A percentile compares a stretch with the other conserved stretches of the same genome.
phyloP scores from a whole-genome alignment of 2,797 vertebrate species.

The Hirundo rustica region DNA sequence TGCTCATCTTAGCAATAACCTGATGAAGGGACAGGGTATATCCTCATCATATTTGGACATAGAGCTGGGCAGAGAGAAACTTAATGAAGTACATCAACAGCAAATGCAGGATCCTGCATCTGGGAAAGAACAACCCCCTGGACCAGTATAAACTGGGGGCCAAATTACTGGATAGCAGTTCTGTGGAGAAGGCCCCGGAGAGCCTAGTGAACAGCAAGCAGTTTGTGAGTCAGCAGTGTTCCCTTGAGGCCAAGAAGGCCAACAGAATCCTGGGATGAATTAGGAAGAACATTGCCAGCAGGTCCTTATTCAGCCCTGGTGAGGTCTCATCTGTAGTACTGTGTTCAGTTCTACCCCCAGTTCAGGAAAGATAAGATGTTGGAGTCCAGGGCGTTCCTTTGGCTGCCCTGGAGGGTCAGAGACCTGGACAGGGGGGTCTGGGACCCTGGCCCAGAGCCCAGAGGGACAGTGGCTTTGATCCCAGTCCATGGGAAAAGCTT shows the following conservation, averaged over 20 bases:
- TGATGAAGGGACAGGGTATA: background rate
- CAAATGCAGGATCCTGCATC: background rate
- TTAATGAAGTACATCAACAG: background rate
- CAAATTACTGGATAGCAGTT: background rate
- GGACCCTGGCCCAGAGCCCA: too few relatives aligned
- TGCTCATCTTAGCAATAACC: background rate
- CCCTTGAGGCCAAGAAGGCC: background rate
- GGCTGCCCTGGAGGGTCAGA: too few relatives aligned
- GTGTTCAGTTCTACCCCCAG: background rate
- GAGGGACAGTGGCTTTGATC: too few relatives aligned
- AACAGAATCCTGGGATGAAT: too few relatives aligned
- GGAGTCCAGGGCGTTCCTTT: too few relatives aligned
- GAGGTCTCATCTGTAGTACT: background rate
- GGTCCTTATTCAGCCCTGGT: background rate
- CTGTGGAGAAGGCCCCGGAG: background rate
- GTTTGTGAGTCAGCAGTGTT: background rate
- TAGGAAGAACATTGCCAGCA: background rate
- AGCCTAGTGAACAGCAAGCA: background rate
- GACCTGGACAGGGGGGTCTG: too few relatives aligned
- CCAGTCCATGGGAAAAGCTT: too few relatives aligned
- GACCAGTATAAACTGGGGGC: too few relatives aligned
- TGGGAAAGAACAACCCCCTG: background rate
- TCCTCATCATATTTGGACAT: background rate
- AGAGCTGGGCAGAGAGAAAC: background rate
- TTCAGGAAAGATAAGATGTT: background rate